Evolutionary conservation across 2,888 invertebrate genomes (phyloP).

Genomic region (Hypsopygia costalis): DNA sequence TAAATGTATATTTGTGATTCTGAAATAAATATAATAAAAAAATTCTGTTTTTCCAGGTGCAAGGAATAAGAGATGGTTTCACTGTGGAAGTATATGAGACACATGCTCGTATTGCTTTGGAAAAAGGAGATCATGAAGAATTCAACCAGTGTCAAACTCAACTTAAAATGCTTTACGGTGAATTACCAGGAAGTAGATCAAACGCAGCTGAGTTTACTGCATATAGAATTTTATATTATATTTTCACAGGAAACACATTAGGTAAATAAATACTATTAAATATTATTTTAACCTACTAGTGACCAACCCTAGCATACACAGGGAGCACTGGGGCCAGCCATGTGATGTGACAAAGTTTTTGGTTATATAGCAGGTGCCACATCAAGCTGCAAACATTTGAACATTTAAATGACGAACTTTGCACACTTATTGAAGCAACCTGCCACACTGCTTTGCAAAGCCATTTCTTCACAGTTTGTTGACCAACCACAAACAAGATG

Average conservation of each 20-base stretch:
- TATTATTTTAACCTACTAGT: too few species aligned
- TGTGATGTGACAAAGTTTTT: too few species aligned
- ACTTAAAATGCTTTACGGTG: constrained; percentile 95
- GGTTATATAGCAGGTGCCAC: too few species aligned
- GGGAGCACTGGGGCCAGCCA: too few species aligned
- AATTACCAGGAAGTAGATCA: constrained; percentile 83
- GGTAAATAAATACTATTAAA: constrained; percentile 81
- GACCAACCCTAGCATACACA: too few species aligned
- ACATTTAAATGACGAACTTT: too few species aligned
- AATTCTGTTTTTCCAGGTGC: constrained; percentile 83
- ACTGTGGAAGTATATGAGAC: constrained; percentile 99
- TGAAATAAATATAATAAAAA: background rate
- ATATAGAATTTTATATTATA: constrained; percentile 97
- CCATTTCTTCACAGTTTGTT: too few species aligned
- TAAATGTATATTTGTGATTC: constrained; percentile 10
- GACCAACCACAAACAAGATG: too few species aligned
- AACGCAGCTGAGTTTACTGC: constrained; percentile 97
- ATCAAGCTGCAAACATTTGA: too few species aligned
- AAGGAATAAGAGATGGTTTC: constrained; percentile 96
- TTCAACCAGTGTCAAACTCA: constrained; percentile 99
- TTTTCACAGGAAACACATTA: constrained; percentile 98
- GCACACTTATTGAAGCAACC: too few species aligned
- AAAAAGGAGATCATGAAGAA: constrained; percentile 99
- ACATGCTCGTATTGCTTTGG: constrained; percentile 98
- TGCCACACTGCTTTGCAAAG: too few species aligned